Base-by-base conservation (phyloP, 2,113 vertebrate genomes). In the Xiphorhynchus elegans region DNA sequence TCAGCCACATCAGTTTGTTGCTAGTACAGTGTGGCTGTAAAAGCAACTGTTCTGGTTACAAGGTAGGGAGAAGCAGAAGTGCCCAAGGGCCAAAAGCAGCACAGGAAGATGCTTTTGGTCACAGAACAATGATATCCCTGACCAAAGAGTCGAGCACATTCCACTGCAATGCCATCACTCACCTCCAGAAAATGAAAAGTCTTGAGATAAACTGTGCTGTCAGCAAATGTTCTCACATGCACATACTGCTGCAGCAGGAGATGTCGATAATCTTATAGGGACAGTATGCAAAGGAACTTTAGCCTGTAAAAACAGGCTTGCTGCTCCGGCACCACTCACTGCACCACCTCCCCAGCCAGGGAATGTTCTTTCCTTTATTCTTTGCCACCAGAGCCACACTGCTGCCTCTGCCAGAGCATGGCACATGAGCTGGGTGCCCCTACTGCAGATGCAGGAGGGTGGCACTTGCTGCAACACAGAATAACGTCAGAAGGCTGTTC, bases 91-190 rank as follows among this genome's bases (percentile, higher is more conserved):
- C 33, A 50, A 42, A 84, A 55, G 25, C 39, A 87, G 74, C 15
- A 4, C 17, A 35, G 35, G 64, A 69, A 33, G 39, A 44, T 33
- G 50, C n/a, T 44, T 52, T 60, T 33, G 55, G 47, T 4, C 5
- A 4, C 0, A 55, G 14, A 46, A 47, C 0, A 1, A 60, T 11
- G 19, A 15, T 29, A 26, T 13, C 8, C 7, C 33, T 29, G 24
- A 29, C 26, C 1, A 11, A 64, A 83, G 37, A 2, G 29, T 2
- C 46, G 44, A 62, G 42, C 29, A 29, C 26, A 8, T 81, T 87
- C 64, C 69, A 25, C 37, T 40, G 52, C 62, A 49, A 42, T 33
- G 58, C 44, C 37, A 78, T 72, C 62, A 55, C 14, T 76, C 63
- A 73, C 37, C 70, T 49, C 70, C 58, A 85, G 47, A 87, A 91